Evolutionary conservation across 2,113 vertebrate species (phyloP).

Genomic region (Cichladusa arquata): DNA sequence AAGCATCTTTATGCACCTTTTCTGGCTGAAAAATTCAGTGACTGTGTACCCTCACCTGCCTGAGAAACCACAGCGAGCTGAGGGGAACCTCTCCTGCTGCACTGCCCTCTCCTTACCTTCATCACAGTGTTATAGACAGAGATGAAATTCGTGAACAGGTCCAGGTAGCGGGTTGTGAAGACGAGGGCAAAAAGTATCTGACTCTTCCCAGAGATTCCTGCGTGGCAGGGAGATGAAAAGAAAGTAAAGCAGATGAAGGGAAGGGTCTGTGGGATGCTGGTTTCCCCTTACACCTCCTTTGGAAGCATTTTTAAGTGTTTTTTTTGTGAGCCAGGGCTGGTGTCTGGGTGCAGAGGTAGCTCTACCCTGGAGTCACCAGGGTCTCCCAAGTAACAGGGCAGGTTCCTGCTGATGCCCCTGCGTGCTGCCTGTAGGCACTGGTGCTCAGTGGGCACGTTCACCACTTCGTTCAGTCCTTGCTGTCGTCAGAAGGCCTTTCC

Average conservation of each 20-base stretch:
- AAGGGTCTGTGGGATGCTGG: neutral
- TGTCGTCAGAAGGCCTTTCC: neutral
- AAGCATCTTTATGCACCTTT: neutral
- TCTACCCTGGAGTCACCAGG: neutral
- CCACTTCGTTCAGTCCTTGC: neutral
- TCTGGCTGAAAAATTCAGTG: neutral
- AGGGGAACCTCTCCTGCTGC: neutral
- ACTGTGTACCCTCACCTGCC: neutral
- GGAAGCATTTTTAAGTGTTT: neutral
- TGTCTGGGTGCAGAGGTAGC: neutral
- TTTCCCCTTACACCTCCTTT: neutral
- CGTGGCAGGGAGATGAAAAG: neutral
- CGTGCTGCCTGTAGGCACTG: neutral
- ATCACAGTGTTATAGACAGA: slow-evolving; percentile 81
- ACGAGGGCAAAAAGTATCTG: slow-evolving; percentile 80
- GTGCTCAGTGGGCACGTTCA: accelerated
- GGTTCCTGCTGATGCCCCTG: neutral
- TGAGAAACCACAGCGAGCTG: accelerated
- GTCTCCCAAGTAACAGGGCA: neutral
- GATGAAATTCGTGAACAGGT: slow-evolving; percentile 80
- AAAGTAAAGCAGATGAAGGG: neutral
- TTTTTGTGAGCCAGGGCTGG: neutral
- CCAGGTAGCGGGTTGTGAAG: slow-evolving; percentile 82
- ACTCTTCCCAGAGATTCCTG: slow-evolving; percentile 84
- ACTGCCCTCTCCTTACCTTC: slow-evolving; percentile 73